Evolutionary conservation across 1,140 invertebrate species (phyloP).

Genomic region (Ips nitidus): DNA sequence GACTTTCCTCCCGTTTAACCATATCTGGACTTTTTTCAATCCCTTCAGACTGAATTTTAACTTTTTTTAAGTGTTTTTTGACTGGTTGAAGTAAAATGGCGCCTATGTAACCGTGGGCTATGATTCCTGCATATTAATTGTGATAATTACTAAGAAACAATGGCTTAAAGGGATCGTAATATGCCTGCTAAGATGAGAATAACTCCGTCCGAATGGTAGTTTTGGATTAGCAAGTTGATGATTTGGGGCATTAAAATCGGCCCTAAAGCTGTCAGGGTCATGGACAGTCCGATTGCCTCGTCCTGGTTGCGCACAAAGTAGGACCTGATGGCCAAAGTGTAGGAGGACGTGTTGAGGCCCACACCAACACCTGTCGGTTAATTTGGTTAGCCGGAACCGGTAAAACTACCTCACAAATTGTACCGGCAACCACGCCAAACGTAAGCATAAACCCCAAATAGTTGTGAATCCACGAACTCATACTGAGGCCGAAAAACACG

Average conservation of each 20-base stretch:
- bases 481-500: slow-evolving; percentile 57
- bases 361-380: slow-evolving; percentile 57
- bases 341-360: slow-evolving; percentile 63
- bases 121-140: slow-evolving; percentile 15
- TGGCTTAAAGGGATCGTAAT: neutral
- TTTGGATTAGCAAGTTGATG: slow-evolving; percentile 48
- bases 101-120: slow-evolving; percentile 38
- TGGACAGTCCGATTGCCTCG: slow-evolving; percentile 53
- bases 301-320: slow-evolving; percentile 54
- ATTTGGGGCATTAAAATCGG: slow-evolving; percentile 57
- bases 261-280: slow-evolving; percentile 54
- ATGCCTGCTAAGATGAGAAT: slow-evolving; percentile 52
- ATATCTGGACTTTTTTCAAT: slow-evolving; percentile 2
- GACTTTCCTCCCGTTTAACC: slow-evolving; percentile 18
- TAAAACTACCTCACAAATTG: neutral
- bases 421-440: slow-evolving; percentile 66
- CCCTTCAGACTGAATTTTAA: slow-evolving; percentile 39
- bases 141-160: neutral
- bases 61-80: slow-evolving; percentile 56
- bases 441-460: slow-evolving; percentile 62
- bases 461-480: slow-evolving; percentile 60
- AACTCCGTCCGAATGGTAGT: slow-evolving; percentile 51
- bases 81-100: slow-evolving; percentile 55
- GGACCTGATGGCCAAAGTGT: slow-evolving; percentile 55
- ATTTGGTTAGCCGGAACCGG: slow-evolving; percentile 16